Conservation (phyloP, 2,888 invertebrate species). For the Acronicta alni region DNA sequence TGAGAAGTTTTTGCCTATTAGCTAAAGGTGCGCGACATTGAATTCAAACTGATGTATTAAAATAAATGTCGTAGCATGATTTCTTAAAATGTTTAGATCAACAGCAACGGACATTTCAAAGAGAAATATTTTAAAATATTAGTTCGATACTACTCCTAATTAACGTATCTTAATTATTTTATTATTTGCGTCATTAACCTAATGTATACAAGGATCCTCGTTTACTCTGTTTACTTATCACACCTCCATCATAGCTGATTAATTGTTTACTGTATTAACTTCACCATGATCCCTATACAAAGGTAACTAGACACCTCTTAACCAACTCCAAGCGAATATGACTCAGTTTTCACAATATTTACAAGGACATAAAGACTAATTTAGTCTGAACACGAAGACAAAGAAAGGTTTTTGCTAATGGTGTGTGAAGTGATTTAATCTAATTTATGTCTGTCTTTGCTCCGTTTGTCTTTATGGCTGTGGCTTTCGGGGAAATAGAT, state of each 20-base stretch:
- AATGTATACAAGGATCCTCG: background rate
- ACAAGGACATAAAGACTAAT: constrained; percentile 55
- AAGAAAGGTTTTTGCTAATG: constrained; percentile 74
- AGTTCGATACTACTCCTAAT: no score
- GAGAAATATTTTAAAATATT: no score
- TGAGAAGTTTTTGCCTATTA: background rate
- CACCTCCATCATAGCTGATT: constrained; percentile 75
- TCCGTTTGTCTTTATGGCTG: constrained; percentile 68
- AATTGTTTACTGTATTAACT: constrained; percentile 68
- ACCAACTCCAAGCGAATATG: constrained; percentile 51
- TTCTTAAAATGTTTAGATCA: no score
- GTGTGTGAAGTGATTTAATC: constrained; percentile 82
- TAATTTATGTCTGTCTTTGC: constrained; percentile 72
- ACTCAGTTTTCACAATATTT: constrained; percentile 29
- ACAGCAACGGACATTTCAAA: no score
- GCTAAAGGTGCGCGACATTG: no score
- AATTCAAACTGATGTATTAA: no score
- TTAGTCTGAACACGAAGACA: constrained; percentile 59
- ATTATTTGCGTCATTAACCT: background rate
- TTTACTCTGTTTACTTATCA: constrained; percentile 52
- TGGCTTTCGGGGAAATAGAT: constrained; percentile 57
- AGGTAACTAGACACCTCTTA: constrained; percentile 60
- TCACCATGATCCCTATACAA: constrained; percentile 43
- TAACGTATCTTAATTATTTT: background rate
- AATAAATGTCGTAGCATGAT: no score